phyloP scores from a whole-genome alignment of 2,113 vertebrate genomes.

The Odontesthes bonariensis region DNA sequence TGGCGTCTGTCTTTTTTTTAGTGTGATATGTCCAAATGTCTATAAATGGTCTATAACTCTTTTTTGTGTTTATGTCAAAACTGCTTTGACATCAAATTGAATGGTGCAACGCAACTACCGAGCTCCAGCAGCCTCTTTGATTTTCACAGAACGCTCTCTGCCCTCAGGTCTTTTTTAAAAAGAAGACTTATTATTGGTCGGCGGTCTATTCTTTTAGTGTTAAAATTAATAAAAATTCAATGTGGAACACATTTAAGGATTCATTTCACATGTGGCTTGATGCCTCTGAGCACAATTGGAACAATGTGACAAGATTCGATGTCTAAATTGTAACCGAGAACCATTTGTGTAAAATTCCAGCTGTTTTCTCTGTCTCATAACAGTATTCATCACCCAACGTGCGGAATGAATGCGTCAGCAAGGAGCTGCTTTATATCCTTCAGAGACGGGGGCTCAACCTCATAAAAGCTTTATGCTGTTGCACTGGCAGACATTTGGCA shows the following conservation, averaged over 20 bases:
- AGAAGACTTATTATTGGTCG: background rate
- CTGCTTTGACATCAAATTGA: background rate
- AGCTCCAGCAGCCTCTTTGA: background rate
- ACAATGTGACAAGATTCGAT: background rate
- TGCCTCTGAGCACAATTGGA: background rate
- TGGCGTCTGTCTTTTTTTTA: too few relatives aligned
- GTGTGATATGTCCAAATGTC: background rate
- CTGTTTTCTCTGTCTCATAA: constrained; percentile 48
- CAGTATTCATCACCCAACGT: constrained; percentile 52
- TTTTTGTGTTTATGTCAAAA: background rate
- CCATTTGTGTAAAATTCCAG: constrained; percentile 42
- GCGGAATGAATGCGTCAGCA: constrained; percentile 61
- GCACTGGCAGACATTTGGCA: constrained; percentile 73
- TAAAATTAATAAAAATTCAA: background rate
- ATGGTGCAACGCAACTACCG: background rate
- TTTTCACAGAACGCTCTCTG: background rate
- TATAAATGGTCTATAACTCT: background rate
- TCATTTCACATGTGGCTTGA: background rate
- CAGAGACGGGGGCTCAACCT: constrained; percentile 57
- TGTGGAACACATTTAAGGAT: too few relatives aligned
- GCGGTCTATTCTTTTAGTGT: background rate
- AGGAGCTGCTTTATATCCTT: constrained; percentile 55
- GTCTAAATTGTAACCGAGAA: constrained; percentile 19
- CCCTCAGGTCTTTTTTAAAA: too few relatives aligned
- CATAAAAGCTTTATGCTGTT: constrained; percentile 64